These are phyloP conservation scores for honey bee (Apis mellifera) DNA, from an alignment of 1,140 invertebrate genomes.

Conservation along the genomic window Amel_HAv3.1 CM009933.2:9239501-9240000, in stretches of 20 bases:
- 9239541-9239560: no score
- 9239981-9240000: background rate
- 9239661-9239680: background rate
- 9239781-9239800: background rate
- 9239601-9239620: background rate
- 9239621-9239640: slow-evolving; percentile 5
- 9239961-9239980: background rate
- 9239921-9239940: background rate
- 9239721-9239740: slow-evolving; percentile 28
- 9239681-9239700: background rate
- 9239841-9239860: slow-evolving; percentile 2
- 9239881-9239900: background rate
- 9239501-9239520: no score
- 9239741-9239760: slow-evolving; percentile 25
- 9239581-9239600: background rate
- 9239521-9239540: background rate
- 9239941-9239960: background rate
- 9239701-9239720: slow-evolving; percentile 3
- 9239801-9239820: background rate
- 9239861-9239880: background rate
- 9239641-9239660: background rate
- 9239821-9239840: slow-evolving; percentile 14
- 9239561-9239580: background rate
- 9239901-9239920: background rate
- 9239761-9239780: background rate